Conservation (phyloP, 2,113 vertebrate species). For the Tyto alba region DNA sequence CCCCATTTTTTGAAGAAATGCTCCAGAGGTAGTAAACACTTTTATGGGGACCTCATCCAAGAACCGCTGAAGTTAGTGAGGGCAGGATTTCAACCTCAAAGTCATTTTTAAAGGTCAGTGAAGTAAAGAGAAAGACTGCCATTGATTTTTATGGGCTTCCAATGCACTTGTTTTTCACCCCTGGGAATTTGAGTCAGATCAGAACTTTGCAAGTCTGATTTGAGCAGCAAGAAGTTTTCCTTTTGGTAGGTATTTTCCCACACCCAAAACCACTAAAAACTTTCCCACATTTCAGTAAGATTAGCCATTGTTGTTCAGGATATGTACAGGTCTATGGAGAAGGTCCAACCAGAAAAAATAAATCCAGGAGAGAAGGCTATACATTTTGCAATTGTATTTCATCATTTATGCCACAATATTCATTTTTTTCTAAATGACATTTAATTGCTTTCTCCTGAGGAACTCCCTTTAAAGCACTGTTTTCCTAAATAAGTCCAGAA, state of each 20-base stretch:
- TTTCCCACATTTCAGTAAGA: slow-evolving; percentile 6
- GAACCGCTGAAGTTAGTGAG: background rate
- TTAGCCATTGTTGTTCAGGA: background rate
- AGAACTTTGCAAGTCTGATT: background rate
- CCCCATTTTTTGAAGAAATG: background rate
- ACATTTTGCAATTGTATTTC: slow-evolving; percentile 23
- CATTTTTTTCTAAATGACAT: slow-evolving; percentile 29
- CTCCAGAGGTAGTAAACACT: background rate
- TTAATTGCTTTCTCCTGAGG: slow-evolving; percentile 63
- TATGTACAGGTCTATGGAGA: background rate
- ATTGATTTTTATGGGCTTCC: background rate
- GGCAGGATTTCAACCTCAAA: background rate
- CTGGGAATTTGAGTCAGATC: background rate
- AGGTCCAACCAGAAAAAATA: slow-evolving; percentile 12
- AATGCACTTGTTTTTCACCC: slow-evolving; percentile 10
- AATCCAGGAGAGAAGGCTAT: slow-evolving; percentile 11
- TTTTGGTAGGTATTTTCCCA: slow-evolving; percentile 18
- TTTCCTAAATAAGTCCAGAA: slow-evolving; percentile 52
- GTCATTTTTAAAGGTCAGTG: background rate
- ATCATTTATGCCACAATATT: slow-evolving; percentile 9
- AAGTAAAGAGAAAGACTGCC: background rate
- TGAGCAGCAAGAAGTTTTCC: background rate
- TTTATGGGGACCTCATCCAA: background rate
- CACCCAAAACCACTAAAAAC: slow-evolving; percentile 14
- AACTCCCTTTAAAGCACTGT: slow-evolving; percentile 44